These are phyloP conservation scores for Xerus rutilus DNA, from an alignment of 2,797 vertebrate genomes.

Conservation along the genomic window DNA sequence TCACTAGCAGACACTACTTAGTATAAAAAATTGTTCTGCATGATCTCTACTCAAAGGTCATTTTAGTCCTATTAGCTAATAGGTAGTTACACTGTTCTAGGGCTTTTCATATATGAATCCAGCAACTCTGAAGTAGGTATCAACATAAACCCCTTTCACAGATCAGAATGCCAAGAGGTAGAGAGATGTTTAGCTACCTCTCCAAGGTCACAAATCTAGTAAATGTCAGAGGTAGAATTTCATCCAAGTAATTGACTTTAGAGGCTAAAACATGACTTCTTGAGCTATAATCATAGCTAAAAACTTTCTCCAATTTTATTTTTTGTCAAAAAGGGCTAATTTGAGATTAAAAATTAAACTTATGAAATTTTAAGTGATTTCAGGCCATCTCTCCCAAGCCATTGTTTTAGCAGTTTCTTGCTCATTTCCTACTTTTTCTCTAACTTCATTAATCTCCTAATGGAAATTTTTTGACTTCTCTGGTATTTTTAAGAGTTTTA, in stretches of 20 bases:
- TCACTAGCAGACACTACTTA: not conserved
- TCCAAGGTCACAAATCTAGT: not conserved
- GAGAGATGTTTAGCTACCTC: not conserved
- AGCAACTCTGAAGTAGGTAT: not conserved
- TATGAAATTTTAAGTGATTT: constrained; percentile 18
- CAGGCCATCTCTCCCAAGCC: not conserved
- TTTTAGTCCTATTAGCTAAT: not conserved
- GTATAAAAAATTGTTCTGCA: not conserved
- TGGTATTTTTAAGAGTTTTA: not conserved
- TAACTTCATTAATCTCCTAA: not conserved
- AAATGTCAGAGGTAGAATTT: not conserved
- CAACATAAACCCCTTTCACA: not conserved
- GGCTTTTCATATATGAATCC: not conserved
- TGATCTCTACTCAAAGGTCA: not conserved
- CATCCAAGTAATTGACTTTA: not conserved
- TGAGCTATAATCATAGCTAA: not conserved
- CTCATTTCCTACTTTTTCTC: constrained; percentile 5
- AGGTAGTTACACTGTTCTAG: constrained; percentile 28
- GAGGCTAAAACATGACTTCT: not conserved
- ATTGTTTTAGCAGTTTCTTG: constrained; percentile 49
- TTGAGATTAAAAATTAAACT: not conserved
- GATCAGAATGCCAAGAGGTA: constrained; percentile 21
- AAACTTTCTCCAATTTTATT: not conserved
- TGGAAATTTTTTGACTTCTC: not conserved
- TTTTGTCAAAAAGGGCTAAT: not conserved